Evolutionary conservation across 1,140 invertebrate genomes (phyloP).

Genomic region (Trissolcus basalis): DNA sequence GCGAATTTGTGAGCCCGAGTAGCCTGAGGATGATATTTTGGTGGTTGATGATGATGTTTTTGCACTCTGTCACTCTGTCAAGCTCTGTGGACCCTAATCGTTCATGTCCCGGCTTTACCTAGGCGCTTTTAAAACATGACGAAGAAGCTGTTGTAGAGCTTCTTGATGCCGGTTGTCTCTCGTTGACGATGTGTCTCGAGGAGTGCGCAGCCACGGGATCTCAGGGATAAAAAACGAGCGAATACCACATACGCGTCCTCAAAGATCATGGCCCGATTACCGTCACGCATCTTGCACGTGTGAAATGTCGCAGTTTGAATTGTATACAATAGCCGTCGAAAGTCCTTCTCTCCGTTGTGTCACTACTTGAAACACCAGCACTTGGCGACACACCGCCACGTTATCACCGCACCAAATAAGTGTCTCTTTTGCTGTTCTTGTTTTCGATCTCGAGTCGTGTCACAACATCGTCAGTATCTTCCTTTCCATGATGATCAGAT

Average conservation of each 20-base stretch:
- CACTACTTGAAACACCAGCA: neutral
- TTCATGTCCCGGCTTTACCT: constrained; percentile 16
- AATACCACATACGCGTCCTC: constrained; percentile 74
- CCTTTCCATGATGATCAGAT: constrained; percentile 33
- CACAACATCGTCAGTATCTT: constrained; percentile 49
- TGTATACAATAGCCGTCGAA: neutral
- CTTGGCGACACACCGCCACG: neutral
- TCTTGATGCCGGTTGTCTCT: constrained; percentile 88
- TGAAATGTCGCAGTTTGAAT: constrained; percentile 5
- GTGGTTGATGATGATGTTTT: neutral
- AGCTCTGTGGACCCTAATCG: constrained; percentile 12
- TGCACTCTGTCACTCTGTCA: constrained; percentile 1
- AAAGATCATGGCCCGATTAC: constrained; percentile 73
- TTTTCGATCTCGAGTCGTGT: constrained; percentile 14
- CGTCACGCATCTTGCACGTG: constrained; percentile 71
- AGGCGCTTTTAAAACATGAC: constrained; percentile 83
- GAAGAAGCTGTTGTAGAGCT: constrained; percentile 89
- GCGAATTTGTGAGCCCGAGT: no score
- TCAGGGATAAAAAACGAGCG: constrained; percentile 74
- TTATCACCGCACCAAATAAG: constrained; percentile 15
- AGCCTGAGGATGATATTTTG: no score
- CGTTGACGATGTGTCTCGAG: constrained; percentile 86
- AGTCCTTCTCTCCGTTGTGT: constrained; percentile 7
- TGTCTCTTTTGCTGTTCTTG: constrained; percentile 11
- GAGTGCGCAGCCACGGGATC: constrained; percentile 78